A percentile compares a stretch with the other conserved stretches of the same genome.
Conservation (phyloP, 2,888 invertebrate species). For the Epicampocera succincta region DNA sequence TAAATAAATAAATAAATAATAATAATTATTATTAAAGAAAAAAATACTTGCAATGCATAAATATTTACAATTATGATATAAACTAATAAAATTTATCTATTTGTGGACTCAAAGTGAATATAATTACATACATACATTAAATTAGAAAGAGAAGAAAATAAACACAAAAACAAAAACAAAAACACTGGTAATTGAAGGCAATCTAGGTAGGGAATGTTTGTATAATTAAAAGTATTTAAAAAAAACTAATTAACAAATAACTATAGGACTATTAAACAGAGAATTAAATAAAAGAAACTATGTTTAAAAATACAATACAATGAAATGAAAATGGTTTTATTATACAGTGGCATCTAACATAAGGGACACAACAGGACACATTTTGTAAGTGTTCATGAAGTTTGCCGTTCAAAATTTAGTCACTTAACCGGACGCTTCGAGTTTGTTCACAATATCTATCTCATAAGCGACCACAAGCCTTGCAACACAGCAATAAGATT, state of each 20-base stretch:
- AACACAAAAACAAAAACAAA: slow-evolving; percentile 34
- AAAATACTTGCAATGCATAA: slow-evolving; percentile 42
- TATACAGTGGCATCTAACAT: no score
- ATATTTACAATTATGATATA: slow-evolving; percentile 48
- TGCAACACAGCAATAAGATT: no score
- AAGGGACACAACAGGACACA: no score
- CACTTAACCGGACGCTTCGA: no score
- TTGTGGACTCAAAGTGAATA: slow-evolving; percentile 60
- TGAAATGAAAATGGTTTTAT: neutral
- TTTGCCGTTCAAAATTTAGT: no score
- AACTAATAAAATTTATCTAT: neutral
- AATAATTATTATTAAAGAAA: slow-evolving; percentile 19
- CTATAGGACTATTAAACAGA: slow-evolving; percentile 45
- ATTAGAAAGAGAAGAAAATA: slow-evolving; percentile 27
- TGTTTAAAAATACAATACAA: neutral
- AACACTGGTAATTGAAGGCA: slow-evolving; percentile 76
- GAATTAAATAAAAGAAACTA: neutral
- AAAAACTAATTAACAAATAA: slow-evolving; percentile 13
- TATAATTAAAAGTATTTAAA: slow-evolving; percentile 55
- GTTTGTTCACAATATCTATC: no score
- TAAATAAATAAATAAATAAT: slow-evolving; percentile 23
- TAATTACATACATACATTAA: slow-evolving; percentile 10
- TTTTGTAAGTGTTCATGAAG: no score
- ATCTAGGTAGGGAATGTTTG: slow-evolving; percentile 78
- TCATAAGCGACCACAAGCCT: no score